Evolutionary conservation across 2,797 vertebrate genomes (phyloP).

Genomic region (Aplochiton taeniatus): DNA sequence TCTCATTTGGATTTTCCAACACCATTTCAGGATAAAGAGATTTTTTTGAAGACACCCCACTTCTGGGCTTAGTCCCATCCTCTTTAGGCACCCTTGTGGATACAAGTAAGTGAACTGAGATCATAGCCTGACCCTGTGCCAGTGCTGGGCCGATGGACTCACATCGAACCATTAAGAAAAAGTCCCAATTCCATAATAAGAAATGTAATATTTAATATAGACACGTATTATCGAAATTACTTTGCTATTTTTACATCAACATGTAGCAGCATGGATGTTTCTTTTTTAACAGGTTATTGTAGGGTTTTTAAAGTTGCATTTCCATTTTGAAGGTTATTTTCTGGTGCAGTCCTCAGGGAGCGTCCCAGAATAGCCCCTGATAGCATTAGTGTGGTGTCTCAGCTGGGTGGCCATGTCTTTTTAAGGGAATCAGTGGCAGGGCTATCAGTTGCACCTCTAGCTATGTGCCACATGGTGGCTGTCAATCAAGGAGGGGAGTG

Average conservation of each 20-base stretch:
- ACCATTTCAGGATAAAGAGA: constrained; percentile 85
- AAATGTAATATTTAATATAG: too few relatives aligned
- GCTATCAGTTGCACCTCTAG: constrained; percentile 80
- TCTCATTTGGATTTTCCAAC: constrained; percentile 84
- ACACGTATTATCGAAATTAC: background rate
- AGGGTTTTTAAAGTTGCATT: constrained; percentile 4
- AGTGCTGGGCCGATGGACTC: constrained; percentile 15
- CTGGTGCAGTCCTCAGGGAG: constrained; percentile 69
- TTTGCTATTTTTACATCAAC: constrained; percentile 37
- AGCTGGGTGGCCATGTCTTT: constrained; percentile 85
- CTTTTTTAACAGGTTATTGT: constrained; percentile 68
- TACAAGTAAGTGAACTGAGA: constrained; percentile 81
- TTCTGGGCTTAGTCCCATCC: constrained; percentile 83
- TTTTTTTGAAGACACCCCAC: constrained; percentile 74
- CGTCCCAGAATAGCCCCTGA: constrained; percentile 89
- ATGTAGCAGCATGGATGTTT: constrained; percentile 76
- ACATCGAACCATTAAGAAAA: constrained; percentile 16
- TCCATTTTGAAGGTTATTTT: constrained; percentile 76
- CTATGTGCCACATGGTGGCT: constrained; percentile 87
- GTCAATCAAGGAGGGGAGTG: constrained; percentile 62
- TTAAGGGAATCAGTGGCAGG: constrained; percentile 88
- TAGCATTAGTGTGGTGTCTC: constrained; percentile 80
- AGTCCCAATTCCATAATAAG: too few relatives aligned
- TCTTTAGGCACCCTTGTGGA: constrained; percentile 83
- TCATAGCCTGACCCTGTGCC: constrained; percentile 30